phyloP scores from a whole-genome alignment of 2,113 vertebrate genomes.

The Rana temporaria region DNA sequence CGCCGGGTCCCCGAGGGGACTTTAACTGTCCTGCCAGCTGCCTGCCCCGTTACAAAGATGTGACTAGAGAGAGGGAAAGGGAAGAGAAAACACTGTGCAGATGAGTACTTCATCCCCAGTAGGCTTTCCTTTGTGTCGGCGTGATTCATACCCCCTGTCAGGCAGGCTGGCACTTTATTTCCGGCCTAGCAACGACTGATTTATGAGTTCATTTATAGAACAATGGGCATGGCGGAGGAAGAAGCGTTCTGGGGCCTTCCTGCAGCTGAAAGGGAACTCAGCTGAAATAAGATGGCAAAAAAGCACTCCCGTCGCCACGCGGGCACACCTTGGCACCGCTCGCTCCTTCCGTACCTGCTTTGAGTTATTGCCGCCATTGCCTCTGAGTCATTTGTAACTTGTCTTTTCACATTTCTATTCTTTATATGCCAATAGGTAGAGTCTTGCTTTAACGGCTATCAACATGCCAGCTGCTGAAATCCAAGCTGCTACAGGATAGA shows the following conservation, averaged over 20 bases:
- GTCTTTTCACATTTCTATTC: too few species aligned
- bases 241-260: not conserved
- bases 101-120: constrained; percentile 60
- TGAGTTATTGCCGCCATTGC: too few species aligned
- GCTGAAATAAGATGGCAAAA: constrained; percentile 32
- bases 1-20: constrained; percentile 1
- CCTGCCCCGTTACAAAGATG: constrained; percentile 12
- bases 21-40: constrained; percentile 57
- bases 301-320: constrained; percentile 8
- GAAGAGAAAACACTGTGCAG: constrained; percentile 50
- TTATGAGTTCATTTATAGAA: constrained; percentile 64
- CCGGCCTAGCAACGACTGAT: constrained; percentile 58
- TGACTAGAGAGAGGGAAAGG: constrained; percentile 46
- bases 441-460: too few species aligned
- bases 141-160: constrained; percentile 62
- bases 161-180: constrained; percentile 60
- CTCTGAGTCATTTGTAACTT: too few species aligned
- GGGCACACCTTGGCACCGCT: not conserved
- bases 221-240: constrained; percentile 45
- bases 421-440: too few species aligned
- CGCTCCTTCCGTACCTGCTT: too few species aligned
- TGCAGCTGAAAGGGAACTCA: constrained; percentile 41
- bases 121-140: constrained; percentile 41
- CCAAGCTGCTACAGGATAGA: too few species aligned
- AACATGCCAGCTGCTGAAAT: too few species aligned